Evolutionary conservation across 2,888 invertebrate species (phyloP), one percentile per base, ranked within the genome.

Genomic region (Brachyptera putata): DNA sequence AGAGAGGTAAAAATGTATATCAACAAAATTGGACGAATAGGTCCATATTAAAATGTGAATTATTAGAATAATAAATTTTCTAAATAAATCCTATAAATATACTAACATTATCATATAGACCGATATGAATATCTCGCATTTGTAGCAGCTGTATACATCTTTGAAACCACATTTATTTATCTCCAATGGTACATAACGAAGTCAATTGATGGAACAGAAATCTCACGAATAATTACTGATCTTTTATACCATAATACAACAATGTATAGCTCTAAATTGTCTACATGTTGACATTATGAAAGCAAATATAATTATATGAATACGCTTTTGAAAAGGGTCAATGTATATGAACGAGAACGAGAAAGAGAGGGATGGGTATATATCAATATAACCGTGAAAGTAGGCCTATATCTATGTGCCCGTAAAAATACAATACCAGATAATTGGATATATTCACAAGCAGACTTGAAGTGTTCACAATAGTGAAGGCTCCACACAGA

Each of bases 171-270:
- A n/a, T n/a, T n/a, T n/a, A n/a, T n/a, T n/a, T n/a, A n/a, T n/a
- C n/a, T n/a, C n/a, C n/a, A n/a, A n/a, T n/a, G n/a, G 48, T n/a
- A 21, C 48, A 50, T 50, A 50, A 25, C 49, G 49, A 50, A 50
- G 49, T 26, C 30, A 26, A 50, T 48, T 48, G 49, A n/a, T n/a
- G n/a, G n/a, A 50, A 26, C n/a, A 50, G 26, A 50, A 13, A 24
- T 14, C 25, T 30, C 48, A 48, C 22, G 25, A 24, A 48, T 48
- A 2, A 48, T 48, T 48, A 24, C 5, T n/a, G n/a, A 22, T 14
- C 48, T 25, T 48, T 48, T 4, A 3, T 37, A 37, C 13, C 14
- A 14, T n/a, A n/a, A 37, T 3, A 13, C 37, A 14, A 41, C 41
- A 41, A 41, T 16, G 41, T 41, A n/a, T n/a, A 9, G 41, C 18